These are phyloP conservation scores for Callosobruchus maculatus DNA, from an alignment of 2,888 invertebrate genomes.

Conservation along the genomic window DNA sequence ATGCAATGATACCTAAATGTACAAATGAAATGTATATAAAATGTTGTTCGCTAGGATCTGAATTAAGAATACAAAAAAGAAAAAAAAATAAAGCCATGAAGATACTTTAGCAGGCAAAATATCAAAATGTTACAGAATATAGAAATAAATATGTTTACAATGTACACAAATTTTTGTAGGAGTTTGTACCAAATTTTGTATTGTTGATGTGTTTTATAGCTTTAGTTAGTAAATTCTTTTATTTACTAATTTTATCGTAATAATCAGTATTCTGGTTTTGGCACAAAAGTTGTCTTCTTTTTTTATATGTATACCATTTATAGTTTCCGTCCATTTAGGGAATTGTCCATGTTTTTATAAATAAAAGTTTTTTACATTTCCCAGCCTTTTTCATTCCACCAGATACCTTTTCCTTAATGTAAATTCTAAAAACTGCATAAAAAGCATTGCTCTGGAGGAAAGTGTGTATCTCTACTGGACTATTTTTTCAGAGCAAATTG, in stretches of 20 bases:
- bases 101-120: not conserved
- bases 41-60: not conserved
- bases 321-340: not conserved
- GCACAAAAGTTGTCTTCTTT: not conserved
- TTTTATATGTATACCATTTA: not conserved
- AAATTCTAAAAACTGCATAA: too few relatives aligned
- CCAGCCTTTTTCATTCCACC: too few relatives aligned
- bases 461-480: too few relatives aligned
- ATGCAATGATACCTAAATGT: slow-evolving; percentile 17
- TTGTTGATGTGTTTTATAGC: not conserved
- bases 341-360: not conserved
- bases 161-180: not conserved
- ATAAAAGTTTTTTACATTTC: not conserved
- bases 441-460: too few relatives aligned
- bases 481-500: too few relatives aligned
- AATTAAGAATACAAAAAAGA: not conserved
- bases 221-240: not conserved
- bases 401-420: too few relatives aligned
- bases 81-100: too few relatives aligned
- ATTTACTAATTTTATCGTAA: not conserved
- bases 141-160: not conserved
- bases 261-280: not conserved
- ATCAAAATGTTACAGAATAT: not conserved
- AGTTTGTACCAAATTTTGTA: not conserved
- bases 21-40: not conserved